These are phyloP conservation scores for Thalassoma bifasciatum DNA, from an alignment of 2,113 vertebrate genomes.

Conservation along the genomic window DNA sequence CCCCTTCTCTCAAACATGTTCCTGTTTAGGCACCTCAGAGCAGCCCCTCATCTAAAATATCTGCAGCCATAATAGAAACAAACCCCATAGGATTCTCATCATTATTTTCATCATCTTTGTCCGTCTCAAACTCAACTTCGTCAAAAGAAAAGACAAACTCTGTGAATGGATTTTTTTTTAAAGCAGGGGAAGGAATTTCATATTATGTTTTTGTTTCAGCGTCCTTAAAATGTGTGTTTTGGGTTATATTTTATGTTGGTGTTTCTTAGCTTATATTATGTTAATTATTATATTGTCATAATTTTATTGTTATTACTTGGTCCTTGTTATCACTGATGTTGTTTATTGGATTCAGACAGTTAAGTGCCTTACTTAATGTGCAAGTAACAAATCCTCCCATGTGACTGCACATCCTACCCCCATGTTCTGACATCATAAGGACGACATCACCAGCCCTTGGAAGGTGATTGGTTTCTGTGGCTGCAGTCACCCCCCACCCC, in stretches of 20 bases:
- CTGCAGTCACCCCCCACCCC: conserved; percentile 70
- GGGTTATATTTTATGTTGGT: conserved; percentile 75
- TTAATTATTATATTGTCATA: conserved; percentile 81
- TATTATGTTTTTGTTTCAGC: conserved; percentile 75
- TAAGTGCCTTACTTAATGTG: conserved; percentile 78
- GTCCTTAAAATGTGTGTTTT: conserved; percentile 78
- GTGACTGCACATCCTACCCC: conserved; percentile 81
- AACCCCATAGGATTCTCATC: conserved; percentile 44
- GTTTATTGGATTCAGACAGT: conserved; percentile 78
- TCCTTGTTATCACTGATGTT: conserved; percentile 73
- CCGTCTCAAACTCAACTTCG: conserved; percentile 49
- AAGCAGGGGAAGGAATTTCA: conserved; percentile 77
- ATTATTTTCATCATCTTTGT: conserved; percentile 47
- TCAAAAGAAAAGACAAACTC: conserved; percentile 69
- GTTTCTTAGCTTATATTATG: conserved; percentile 79
- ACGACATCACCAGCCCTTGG: conserved; percentile 62
- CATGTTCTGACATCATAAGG: conserved; percentile 73
- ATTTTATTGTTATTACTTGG: conserved; percentile 81
- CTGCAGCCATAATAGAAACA: conserved; percentile 71
- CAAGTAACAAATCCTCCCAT: conserved; percentile 78
- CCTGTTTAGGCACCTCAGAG: conserved; percentile 63
- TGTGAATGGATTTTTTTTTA: conserved; percentile 76
- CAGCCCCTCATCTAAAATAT: conserved; percentile 69
- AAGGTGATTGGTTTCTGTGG: conserved; percentile 55
- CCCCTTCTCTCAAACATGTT: conserved; percentile 50